These are phyloP conservation scores for Cephus spinipes DNA, from an alignment of 2,888 invertebrate species.

Conservation along the genomic window DNA sequence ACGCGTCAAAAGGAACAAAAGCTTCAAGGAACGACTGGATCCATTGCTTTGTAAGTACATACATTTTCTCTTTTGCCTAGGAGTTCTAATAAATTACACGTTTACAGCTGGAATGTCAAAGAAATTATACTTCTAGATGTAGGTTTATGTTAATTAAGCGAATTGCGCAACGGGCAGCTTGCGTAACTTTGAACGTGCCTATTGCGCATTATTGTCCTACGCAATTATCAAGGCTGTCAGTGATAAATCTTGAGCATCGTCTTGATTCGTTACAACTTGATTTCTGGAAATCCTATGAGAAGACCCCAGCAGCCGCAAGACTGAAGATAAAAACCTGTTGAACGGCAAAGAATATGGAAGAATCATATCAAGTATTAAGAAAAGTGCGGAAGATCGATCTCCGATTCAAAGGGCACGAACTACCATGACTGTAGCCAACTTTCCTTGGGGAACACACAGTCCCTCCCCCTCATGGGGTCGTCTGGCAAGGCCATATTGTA, in stretches of 20 bases:
- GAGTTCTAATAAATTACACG: neutral
- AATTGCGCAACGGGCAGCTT: neutral
- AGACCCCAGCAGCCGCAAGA: neutral
- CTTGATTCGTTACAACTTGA: neutral
- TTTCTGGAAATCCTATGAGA: neutral
- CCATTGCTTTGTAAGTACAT: constrained; percentile 76
- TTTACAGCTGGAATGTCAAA: neutral
- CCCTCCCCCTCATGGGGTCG: neutral
- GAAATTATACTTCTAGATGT: neutral
- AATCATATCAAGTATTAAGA: neutral
- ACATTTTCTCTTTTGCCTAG: neutral
- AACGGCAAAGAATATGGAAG: neutral
- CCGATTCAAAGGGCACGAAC: neutral
- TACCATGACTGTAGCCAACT: neutral
- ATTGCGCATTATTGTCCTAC: neutral
- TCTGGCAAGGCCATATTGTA: neutral
- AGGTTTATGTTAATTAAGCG: neutral
- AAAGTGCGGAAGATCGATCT: neutral
- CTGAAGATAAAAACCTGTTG: neutral
- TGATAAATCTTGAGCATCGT: neutral
- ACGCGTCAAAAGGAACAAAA: constrained; percentile 70
- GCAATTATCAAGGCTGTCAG: neutral
- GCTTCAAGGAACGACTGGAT: constrained; percentile 82
- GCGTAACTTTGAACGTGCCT: neutral
- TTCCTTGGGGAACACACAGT: no score